Percentiles rank a stretch among this genome's conserved stretches.
Evolutionary conservation across 2,113 vertebrate genomes (phyloP).

Genomic region (Oxyruncus cristatus): DNA sequence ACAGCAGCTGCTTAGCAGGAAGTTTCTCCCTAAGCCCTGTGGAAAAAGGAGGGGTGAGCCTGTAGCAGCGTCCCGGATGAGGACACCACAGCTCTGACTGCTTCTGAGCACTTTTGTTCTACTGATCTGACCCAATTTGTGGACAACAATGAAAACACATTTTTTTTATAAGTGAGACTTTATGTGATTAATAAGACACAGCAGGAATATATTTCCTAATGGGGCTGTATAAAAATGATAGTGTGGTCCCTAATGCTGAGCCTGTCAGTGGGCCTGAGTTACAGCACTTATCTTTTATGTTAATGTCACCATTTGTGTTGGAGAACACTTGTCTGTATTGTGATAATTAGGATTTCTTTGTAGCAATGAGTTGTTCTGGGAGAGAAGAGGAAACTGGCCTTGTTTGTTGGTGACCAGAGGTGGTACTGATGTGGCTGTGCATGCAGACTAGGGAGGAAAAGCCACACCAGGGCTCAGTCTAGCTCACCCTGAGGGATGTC

Average conservation of each 20-base stretch:
- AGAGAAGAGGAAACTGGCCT: background rate
- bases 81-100: background rate
- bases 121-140: background rate
- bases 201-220: background rate
- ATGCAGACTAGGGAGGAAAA: background rate
- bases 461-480: background rate
- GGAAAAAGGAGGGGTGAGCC: background rate
- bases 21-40: rapidly evolving
- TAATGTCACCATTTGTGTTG: background rate
- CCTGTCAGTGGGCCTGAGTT: background rate
- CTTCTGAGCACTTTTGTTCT: background rate
- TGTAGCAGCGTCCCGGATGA: background rate
- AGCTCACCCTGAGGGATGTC: background rate
- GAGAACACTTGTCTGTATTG: background rate
- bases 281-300: background rate
- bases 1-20: background rate
- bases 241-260: background rate
- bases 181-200: background rate
- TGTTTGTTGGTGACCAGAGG: background rate
- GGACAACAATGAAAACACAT: background rate
- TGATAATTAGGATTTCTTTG: background rate
- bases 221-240: background rate
- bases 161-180: background rate
- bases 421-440: background rate
- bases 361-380: background rate